Evolutionary conservation across 2,888 invertebrate genomes (phyloP).

Genomic region (Diloba caeruleocephala): DNA sequence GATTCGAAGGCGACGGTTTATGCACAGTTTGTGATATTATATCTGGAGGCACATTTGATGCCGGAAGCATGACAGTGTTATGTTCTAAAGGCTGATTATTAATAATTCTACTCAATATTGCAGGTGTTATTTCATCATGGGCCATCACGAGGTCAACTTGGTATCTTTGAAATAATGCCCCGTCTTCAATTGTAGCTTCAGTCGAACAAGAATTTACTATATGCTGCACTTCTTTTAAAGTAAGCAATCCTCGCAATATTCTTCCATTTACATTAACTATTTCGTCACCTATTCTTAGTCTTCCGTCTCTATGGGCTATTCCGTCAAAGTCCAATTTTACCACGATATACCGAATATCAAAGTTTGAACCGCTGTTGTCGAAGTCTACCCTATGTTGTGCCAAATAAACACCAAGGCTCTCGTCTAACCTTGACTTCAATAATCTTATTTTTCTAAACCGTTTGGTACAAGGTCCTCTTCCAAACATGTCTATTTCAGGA

Average conservation of each 20-base stretch:
- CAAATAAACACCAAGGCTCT: constrained; percentile 92
- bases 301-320: constrained; percentile 93
- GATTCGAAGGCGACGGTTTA: constrained; percentile 77
- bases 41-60: constrained; percentile 79
- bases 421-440: constrained; percentile 90
- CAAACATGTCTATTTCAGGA: constrained; percentile 80
- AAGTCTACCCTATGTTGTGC: constrained; percentile 91
- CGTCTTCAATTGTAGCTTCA: constrained; percentile 79
- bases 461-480: constrained; percentile 89
- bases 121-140: constrained; percentile 90
- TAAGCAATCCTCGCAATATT: constrained; percentile 92
- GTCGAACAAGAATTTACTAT: constrained; percentile 87
- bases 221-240: constrained; percentile 90
- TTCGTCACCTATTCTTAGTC: constrained; percentile 95
- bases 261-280: constrained; percentile 96
- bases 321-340: constrained; percentile 91
- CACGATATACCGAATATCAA: constrained; percentile 90
- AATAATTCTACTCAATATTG: constrained; percentile 83
- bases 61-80: constrained; percentile 58
- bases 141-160: constrained; percentile 91
- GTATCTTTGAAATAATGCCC: constrained; percentile 79
- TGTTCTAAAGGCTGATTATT: constrained; percentile 75
- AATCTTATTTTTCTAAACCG: constrained; percentile 91
- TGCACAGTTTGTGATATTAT: constrained; percentile 84
- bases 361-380: constrained; percentile 84